phyloP scores from a whole-genome alignment of 2,888 invertebrate genomes.

The Elaeidobius kamerunicus region DNA sequence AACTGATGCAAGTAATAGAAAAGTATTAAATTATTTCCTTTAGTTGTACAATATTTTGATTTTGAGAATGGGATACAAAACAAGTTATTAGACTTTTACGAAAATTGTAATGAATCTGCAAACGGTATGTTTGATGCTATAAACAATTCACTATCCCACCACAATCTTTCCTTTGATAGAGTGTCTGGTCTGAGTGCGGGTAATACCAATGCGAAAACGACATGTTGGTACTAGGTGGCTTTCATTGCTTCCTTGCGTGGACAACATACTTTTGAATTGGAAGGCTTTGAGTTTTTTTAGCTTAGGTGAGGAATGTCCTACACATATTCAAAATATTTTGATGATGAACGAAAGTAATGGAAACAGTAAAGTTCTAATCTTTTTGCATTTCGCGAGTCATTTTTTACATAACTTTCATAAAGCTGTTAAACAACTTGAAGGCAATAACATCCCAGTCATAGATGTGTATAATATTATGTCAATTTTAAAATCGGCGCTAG shows the following conservation, averaged over 20 bases:
- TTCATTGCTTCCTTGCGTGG: not conserved
- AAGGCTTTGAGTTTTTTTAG: not conserved
- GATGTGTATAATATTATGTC: no score
- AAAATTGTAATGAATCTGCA: slow-evolving; percentile 30
- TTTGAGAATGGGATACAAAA: slow-evolving; percentile 30
- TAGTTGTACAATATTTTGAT: slow-evolving; percentile 31
- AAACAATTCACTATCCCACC: slow-evolving; percentile 31
- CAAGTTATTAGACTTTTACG: slow-evolving; percentile 29
- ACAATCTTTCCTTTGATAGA: slow-evolving; percentile 36
- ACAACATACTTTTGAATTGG: slow-evolving; percentile 11
- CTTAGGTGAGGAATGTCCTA: not conserved
- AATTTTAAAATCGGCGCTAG: no score
- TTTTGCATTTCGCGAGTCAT: not conserved
- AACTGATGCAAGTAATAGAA: not conserved
- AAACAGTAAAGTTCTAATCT: not conserved
- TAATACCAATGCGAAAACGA: slow-evolving; percentile 38
- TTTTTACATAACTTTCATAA: no score
- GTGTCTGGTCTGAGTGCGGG: slow-evolving; percentile 42
- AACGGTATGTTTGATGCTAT: slow-evolving; percentile 31
- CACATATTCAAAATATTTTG: slow-evolving; percentile 1
- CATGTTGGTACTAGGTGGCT: slow-evolving; percentile 2
- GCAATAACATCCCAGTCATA: no score
- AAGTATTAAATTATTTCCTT: slow-evolving; percentile 1
- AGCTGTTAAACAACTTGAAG: no score
- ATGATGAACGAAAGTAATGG: not conserved